Conservation (phyloP, 2,888 invertebrate genomes). For the Acleris holmiana region DNA sequence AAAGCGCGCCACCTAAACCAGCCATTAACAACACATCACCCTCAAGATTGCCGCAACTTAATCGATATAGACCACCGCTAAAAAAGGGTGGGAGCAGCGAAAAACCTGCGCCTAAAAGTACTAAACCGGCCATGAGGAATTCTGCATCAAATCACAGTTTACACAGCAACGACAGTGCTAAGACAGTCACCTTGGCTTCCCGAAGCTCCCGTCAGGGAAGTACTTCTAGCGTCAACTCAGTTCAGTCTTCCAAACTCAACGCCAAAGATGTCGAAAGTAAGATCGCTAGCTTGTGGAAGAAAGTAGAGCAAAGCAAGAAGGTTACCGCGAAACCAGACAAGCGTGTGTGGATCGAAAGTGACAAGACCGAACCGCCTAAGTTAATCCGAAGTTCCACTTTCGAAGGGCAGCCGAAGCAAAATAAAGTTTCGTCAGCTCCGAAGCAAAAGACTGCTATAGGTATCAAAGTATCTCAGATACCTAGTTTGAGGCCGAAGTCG, state of each 20-base stretch:
- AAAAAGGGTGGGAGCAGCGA: constrained; percentile 53
- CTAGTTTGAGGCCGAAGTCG: constrained; percentile 67
- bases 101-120: constrained; percentile 52
- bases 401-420: constrained; percentile 81
- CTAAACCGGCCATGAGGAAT: constrained; percentile 70
- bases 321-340: constrained; percentile 84
- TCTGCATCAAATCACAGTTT: constrained; percentile 84
- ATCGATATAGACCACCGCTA: constrained; percentile 56
- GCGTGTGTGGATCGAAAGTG: constrained; percentile 84
- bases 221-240: constrained; percentile 86
- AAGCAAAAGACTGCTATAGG: constrained; percentile 80
- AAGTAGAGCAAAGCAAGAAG: constrained; percentile 88
- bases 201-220: constrained; percentile 69
- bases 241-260: constrained; percentile 79
- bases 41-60: constrained; percentile 71
- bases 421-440: constrained; percentile 62
- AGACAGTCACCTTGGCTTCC: constrained; percentile 69
- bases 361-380: constrained; percentile 68
- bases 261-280: constrained; percentile 89
- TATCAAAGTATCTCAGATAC: constrained; percentile 75
- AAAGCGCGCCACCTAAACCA: constrained; percentile 62
- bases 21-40: constrained; percentile 68
- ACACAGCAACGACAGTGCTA: constrained; percentile 80
- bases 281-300: constrained; percentile 92
- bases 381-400: constrained; percentile 87